A percentile compares a stretch with the other conserved stretches of the same genome.
phyloP scores from a whole-genome alignment of 2,113 vertebrate species.

The Pterocles gutturalis region DNA sequence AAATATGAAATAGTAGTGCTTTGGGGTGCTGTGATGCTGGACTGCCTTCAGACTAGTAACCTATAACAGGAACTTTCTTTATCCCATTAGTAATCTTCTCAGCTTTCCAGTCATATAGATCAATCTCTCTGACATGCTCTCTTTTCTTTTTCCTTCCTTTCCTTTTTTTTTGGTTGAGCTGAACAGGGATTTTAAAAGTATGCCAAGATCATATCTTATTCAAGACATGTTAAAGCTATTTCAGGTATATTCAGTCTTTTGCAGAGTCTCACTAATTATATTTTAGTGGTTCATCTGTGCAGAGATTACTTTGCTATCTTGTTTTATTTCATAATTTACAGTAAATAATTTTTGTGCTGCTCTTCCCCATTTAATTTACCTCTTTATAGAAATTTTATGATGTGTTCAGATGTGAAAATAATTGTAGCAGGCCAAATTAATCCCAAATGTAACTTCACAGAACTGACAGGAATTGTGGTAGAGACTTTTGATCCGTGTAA shows the following conservation, averaged over 20 bases:
- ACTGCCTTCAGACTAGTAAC: neutral
- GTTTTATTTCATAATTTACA: slow-evolving; percentile 53
- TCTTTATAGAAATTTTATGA: slow-evolving; percentile 21
- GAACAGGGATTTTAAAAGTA: slow-evolving; percentile 4
- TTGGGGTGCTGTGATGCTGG: neutral
- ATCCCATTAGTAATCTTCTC: neutral
- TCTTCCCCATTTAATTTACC: slow-evolving; percentile 35
- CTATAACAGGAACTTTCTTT: neutral
- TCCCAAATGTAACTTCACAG: neutral
- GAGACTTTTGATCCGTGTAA: neutral
- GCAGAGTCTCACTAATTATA: slow-evolving; percentile 43
- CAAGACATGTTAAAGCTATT: slow-evolving; percentile 48
- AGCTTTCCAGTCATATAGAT: neutral
- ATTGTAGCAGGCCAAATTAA: slow-evolving; percentile 16
- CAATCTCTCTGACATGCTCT: neutral
- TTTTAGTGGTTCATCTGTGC: slow-evolving; percentile 41
- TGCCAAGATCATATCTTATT: slow-evolving; percentile 43
- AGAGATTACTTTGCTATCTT: slow-evolving; percentile 19
- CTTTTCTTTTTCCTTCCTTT: neutral
- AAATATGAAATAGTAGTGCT: neutral
- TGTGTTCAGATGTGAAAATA: slow-evolving; percentile 44
- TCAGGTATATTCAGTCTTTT: slow-evolving; percentile 44
- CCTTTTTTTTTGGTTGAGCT: neutral
- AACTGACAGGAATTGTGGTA: neutral
- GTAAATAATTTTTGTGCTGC: slow-evolving; percentile 52